Percentiles rank a stretch among this genome's conserved stretches.
Conservation (phyloP, 2,888 invertebrate species). For the Drosophila nr. perissopoda region DNA sequence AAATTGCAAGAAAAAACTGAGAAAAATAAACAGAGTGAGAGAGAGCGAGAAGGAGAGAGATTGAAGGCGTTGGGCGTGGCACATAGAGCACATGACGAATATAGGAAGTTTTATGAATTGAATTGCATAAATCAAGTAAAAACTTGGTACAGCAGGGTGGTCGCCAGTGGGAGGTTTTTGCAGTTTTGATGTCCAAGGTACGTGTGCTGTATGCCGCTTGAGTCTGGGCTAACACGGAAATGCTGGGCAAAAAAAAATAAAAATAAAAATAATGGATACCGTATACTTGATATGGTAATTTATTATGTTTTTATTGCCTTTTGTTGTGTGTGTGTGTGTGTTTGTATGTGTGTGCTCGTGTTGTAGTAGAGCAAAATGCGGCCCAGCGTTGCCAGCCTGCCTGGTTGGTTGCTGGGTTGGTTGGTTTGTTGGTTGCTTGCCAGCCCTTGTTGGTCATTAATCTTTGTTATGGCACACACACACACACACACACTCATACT, state of each 20-base stretch:
- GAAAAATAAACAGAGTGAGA: constrained; percentile 6
- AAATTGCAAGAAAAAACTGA: constrained; percentile 38
- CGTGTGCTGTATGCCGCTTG: constrained; percentile 5
- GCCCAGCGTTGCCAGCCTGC: constrained; percentile 28
- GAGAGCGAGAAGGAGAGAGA: constrained; percentile 12
- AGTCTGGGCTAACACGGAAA: constrained; percentile 63
- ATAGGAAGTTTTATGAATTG: constrained; percentile 78
- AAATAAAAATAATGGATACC: constrained; percentile 54
- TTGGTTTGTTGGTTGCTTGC: constrained; percentile 35
- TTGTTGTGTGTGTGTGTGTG: constrained; percentile 52
- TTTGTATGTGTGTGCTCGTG: background rate
- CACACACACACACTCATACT: constrained; percentile 23
- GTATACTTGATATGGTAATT: constrained; percentile 83
- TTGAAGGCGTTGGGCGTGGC: constrained; percentile 60
- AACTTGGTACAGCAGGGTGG: constrained; percentile 27
- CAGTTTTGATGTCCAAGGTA: constrained; percentile 38
- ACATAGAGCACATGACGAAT: constrained; percentile 51
- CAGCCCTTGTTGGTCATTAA: constrained; percentile 81
- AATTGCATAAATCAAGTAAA: constrained; percentile 79
- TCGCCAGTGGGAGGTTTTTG: background rate
- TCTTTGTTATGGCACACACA: constrained; percentile 80
- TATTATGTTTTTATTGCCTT: constrained; percentile 82
- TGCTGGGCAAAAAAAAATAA: constrained; percentile 47
- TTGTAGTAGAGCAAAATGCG: constrained; percentile 56
- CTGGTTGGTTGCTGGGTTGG: constrained; percentile 17